Evolutionary conservation across 2,888 invertebrate genomes (phyloP), one percentile per base, ranked within the genome.

Genomic region (Caradrina clavipalpis): DNA sequence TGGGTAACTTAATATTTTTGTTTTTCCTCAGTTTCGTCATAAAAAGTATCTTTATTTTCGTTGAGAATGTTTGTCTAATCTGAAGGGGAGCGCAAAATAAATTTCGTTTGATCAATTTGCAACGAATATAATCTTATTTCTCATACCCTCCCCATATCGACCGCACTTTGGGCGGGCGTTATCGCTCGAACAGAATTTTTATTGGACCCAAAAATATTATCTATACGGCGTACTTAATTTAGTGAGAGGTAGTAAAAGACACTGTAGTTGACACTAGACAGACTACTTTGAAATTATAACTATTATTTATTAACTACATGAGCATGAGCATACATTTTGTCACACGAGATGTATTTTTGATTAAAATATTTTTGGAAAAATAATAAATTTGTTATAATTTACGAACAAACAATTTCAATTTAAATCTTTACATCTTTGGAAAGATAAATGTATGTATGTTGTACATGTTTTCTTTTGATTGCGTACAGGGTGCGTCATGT

Each of bases 51-150:
- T 74, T 72, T 76, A 76, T 80, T 79, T 79, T 77, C 62, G 42
- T 78, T 68, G 60, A 55, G 73, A 80, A 78, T 81, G 76, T 81
- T 84, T 82, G 76, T 80, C 42, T 81, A 78, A 69, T 77, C 68
- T 73, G 66, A 69, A 74, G 72, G 72, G 76, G 73, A 80, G 61
- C 54, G 71, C 59, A 72, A 83, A 78, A 81, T 75, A 84, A 84
- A 81, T 80, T 83, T 78, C 72, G 80, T 84, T 85, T 85, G 84
- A 85, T 83, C 84, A 85, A 85, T 85, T 84, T 85, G 84, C 75
- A 84, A 82, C 65, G 80, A 82, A 85, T 80, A 82, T 81, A 85
- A 85, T 83, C 77, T 78, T 79, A 80, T 85, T 85, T 77, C 80
- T 81, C 77, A 77, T 78, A 78, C 80, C 84, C 84, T 69, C 77